These are phyloP conservation scores for Orthosia incerta DNA, from an alignment of 2,888 invertebrate species.

Conservation along the genomic window DNA sequence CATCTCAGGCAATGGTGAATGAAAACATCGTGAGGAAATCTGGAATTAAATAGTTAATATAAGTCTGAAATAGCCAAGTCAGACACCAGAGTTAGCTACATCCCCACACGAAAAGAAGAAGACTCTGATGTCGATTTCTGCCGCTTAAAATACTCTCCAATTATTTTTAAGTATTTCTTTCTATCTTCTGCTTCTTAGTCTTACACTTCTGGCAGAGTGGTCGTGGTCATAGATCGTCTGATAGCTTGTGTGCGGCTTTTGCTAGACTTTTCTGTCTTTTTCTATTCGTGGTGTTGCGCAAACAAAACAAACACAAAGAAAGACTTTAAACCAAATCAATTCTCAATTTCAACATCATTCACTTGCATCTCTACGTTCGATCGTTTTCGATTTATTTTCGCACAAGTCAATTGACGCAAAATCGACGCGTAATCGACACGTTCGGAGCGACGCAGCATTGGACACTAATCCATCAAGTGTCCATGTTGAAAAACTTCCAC, in stretches of 20 bases:
- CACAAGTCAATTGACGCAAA: constrained; percentile 39
- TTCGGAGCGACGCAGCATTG: constrained; percentile 27
- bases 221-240: too few relatives aligned
- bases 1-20: too few relatives aligned
- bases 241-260: too few relatives aligned
- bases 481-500: constrained; percentile 35
- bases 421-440: constrained; percentile 49
- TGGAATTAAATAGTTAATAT: too few relatives aligned
- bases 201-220: too few relatives aligned
- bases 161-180: neutral
- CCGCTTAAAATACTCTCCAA: neutral
- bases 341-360: neutral
- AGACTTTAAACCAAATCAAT: neutral
- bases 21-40: too few relatives aligned
- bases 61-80: too few relatives aligned
- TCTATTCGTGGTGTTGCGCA: too few relatives aligned
- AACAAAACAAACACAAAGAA: too few relatives aligned
- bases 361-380: neutral
- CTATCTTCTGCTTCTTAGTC: too few relatives aligned
- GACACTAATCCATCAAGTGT: constrained; percentile 59
- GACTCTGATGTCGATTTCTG: neutral
- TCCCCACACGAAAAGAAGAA: neutral
- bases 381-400: constrained; percentile 22
- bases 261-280: too few relatives aligned
- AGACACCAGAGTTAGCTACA: too few relatives aligned